These are phyloP conservation scores for Aythya baeri DNA, from an alignment of 2,113 vertebrate genomes.

Conservation along the genomic window DNA sequence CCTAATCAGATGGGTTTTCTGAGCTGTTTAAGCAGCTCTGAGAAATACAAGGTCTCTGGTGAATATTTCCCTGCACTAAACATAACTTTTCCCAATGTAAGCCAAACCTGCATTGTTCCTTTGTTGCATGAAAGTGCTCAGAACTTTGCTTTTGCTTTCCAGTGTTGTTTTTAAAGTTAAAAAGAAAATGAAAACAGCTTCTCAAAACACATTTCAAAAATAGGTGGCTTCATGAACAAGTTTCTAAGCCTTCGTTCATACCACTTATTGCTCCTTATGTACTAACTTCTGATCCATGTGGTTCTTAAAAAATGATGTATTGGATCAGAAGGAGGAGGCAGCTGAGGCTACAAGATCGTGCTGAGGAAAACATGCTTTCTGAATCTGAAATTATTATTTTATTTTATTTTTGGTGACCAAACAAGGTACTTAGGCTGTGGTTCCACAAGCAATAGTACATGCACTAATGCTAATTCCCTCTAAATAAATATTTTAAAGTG, in stretches of 20 bases:
- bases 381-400: background rate
- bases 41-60: background rate
- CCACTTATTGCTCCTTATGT: background rate
- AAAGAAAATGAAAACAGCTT: background rate
- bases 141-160: background rate
- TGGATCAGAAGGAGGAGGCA: background rate
- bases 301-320: background rate
- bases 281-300: background rate
- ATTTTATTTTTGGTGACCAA: background rate
- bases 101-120: background rate
- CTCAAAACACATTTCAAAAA: background rate
- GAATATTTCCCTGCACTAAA: background rate
- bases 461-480: background rate
- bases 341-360: background rate
- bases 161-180: background rate
- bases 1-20: background rate
- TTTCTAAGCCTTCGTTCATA: background rate
- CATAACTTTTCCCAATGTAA: accelerated
- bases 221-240: background rate
- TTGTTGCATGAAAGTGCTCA: background rate
- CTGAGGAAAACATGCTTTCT: background rate
- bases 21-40: background rate
- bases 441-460: background rate
- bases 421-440: no score
- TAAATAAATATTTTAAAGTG: background rate